phyloP scores from a whole-genome alignment of 23 tunicate species.

The Halocynthia roretzi region DNA sequence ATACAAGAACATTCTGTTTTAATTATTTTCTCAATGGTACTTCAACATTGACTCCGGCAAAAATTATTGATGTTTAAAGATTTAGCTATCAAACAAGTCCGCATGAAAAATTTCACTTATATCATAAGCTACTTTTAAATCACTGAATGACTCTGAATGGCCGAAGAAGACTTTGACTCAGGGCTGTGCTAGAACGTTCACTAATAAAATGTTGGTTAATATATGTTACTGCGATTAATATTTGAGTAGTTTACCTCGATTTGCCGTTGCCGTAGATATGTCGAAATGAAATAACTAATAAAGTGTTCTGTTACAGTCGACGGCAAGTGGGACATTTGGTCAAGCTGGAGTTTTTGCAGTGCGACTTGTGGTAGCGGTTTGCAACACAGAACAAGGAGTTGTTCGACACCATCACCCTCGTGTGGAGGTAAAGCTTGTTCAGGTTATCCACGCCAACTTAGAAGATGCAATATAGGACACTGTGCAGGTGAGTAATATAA shows the following conservation, averaged over 20 bases:
- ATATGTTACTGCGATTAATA: no score
- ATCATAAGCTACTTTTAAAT: no score
- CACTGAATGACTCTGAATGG: conserved; percentile 9
- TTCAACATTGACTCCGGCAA: no score
- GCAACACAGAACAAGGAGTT: conserved; percentile 46
- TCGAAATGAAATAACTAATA: neutral
- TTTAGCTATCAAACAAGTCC: no score
- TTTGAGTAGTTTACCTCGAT: no score
- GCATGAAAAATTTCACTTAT: no score
- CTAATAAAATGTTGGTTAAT: neutral
- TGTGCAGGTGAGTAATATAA: neutral
- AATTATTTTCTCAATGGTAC: no score
- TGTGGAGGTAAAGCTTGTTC: conserved; percentile 1
- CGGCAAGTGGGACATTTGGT: conserved; percentile 45
- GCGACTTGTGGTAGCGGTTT: conserved; percentile 51
- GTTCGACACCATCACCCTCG: conserved; percentile 3
- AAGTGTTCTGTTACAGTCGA: neutral
- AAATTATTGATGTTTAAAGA: no score
- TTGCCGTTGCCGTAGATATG: no score
- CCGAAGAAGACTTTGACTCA: neutral
- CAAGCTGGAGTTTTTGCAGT: conserved; percentile 50
- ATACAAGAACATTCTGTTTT: no score
- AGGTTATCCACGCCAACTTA: conserved; percentile 26
- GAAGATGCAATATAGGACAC: conserved; percentile 26
- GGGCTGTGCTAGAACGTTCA: conserved; percentile 6